Evolutionary conservation across 2,888 invertebrate genomes (phyloP), one percentile per base, ranked within the genome.

Genomic region (Oxyteleia sp.): DNA sequence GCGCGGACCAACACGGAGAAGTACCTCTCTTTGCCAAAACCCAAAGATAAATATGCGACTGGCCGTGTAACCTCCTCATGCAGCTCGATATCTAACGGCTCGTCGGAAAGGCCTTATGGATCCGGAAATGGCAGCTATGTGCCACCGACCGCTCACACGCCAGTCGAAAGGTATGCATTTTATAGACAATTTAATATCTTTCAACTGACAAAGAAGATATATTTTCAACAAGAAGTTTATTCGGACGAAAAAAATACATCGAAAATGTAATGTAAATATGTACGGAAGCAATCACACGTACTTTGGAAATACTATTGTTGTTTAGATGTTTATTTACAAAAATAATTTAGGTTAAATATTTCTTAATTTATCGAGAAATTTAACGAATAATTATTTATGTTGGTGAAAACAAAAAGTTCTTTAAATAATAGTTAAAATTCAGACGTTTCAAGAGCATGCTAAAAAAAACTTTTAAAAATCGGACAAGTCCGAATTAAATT

Each of bases 71-170:
- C 87, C 41, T 84, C 89, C 23, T 88, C 90, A 0, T 90, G 89
- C 85, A 84, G 86, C 82, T 79, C 88, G 10, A 87, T 88, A 15
- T 86, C 85, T 18, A 84, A 88, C 15, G 87, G 87, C 7, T 83
- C 89, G 3, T 85, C 89, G 7, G 93, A 92, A 23, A 87, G 91
- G 47, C 85, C 88, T 15, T 92, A 92, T 69, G 87, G 88, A 7
- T 85, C 90, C 8, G 86, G 85, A 43, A 84, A 80, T 35, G 84
- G 87, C 4, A 83, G 85, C 64, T 96, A 96, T 88, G 95, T 96
- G 85, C 96, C 96, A 5, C 96, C 96, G 16, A 96, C 96, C 85
- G 96, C 96, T 45, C 96, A 96, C 93, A 95, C 96, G 88, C 96
- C 96, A 32, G 96, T 96, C 87, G 96, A 96, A 93, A 94, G 96